Percentiles rank a stretch among this genome's conserved stretches.
These are phyloP conservation scores for Saturnia japonica DNA, from an alignment of 2,888 invertebrate genomes.

Conservation along the genomic window DNA sequence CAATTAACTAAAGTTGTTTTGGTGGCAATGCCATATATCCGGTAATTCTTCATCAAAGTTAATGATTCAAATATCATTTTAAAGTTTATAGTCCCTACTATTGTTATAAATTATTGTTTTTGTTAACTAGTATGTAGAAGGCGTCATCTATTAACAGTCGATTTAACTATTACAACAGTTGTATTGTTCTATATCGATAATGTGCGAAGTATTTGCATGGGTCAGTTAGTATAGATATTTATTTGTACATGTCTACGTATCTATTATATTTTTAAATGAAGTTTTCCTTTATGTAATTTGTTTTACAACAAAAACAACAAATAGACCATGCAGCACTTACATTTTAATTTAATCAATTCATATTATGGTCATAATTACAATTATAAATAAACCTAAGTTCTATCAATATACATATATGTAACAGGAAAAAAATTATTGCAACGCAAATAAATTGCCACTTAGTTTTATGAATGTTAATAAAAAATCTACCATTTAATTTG, in stretches of 20 bases:
- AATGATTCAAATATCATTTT: too few species aligned
- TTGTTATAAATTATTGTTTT: too few species aligned
- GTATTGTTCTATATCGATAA: too few species aligned
- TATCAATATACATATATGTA: not conserved
- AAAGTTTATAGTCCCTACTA: too few species aligned
- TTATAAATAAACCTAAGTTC: not conserved
- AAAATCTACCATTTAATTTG: too few species aligned
- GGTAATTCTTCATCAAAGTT: too few species aligned
- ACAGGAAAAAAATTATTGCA: not conserved
- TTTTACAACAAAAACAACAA: not conserved
- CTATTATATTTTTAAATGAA: not conserved
- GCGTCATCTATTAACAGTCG: too few species aligned
- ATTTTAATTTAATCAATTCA: not conserved
- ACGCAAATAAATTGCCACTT: not conserved
- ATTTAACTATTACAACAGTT: too few species aligned
- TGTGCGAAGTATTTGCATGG: too few species aligned
- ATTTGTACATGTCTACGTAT: not conserved
- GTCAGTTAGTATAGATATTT: not conserved
- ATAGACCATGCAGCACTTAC: not conserved
- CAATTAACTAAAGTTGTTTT: too few species aligned
- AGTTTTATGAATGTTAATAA: not conserved
- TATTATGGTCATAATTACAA: not conserved
- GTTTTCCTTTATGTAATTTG: not conserved
- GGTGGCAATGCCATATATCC: too few species aligned
- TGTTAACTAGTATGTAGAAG: too few species aligned